Evolutionary conservation across 2,888 invertebrate genomes (phyloP), one percentile per base, ranked within the genome.

Genomic region (Heterodera filipjevi): DNA sequence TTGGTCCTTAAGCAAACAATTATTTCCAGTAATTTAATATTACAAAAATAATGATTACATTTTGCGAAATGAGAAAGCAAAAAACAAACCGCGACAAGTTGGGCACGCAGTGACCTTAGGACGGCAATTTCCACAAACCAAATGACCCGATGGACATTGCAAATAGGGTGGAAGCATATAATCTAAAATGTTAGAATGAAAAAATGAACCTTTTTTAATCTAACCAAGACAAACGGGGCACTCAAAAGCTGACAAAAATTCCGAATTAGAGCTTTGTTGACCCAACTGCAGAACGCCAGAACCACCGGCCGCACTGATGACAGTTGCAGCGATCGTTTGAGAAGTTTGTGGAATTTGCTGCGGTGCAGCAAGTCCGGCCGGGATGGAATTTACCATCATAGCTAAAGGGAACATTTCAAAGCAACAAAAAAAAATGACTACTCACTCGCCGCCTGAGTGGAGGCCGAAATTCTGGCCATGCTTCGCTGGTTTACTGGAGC

Each of bases 101-200:
- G 99, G 99, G 91, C 99, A 99, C 90, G 95, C 95, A 83, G 94
- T 94, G 83, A 99, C 92, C 91, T 98, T 99, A 78, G 96, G 96
- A 82, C 98, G 93, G 91, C 99, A 99, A 90, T 94, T 94, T 82
- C 96, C 95, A 92, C 99, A 99, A 80, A 99, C 96, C 89, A 99
- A 93, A 91, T 99, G 99, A 81, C 99, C 99, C 90, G 95, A 96
- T 71, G 85, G 85, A 90, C 99, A 99, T 91, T 98, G 98, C 90
- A 97, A 92, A 88, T 99, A 99, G 64, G 99, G 99, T 83, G 99
- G 99, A 89, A 99, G 92, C 83, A 98, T 98, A 92, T 97, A 98
- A 91, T 99, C 99, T 75, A 10, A 27, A n/a, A n/a, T n/a, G n/a
- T n/a, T n/a, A n/a, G n/a, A n/a, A n/a, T n/a, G n/a, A n/a, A n/a